A percentile compares a stretch with the other conserved stretches of the same genome.
These are phyloP conservation scores for Thalassoma bifasciatum DNA, from an alignment of 2,113 vertebrate genomes.

Conservation along the genomic window DNA sequence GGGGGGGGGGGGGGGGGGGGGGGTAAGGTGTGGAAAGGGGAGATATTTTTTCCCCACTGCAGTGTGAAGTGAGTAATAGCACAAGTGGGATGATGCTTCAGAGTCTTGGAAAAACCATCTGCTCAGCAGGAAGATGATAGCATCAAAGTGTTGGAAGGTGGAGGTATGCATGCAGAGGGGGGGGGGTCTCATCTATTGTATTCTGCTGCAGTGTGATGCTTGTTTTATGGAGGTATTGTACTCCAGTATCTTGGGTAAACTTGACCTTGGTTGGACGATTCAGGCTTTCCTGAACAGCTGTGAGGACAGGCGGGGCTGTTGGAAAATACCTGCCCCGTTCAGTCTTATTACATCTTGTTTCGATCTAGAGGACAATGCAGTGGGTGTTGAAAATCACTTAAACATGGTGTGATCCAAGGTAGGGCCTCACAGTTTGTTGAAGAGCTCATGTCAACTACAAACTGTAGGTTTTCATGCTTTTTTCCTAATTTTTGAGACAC, in stretches of 20 bases:
- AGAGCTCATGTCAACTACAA: neutral
- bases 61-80: constrained; percentile 34
- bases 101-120: constrained; percentile 70
- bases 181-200: constrained; percentile 57
- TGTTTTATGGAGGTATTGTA: constrained; percentile 69
- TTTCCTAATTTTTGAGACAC: no score
- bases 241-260: constrained; percentile 63
- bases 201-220: constrained; percentile 33
- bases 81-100: constrained; percentile 56
- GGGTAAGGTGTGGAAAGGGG: constrained; percentile 42
- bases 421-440: neutral
- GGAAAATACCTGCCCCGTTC: constrained; percentile 48
- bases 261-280: constrained; percentile 66
- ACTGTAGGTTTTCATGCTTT: neutral
- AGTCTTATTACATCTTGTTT: constrained; percentile 22
- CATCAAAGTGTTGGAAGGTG: constrained; percentile 55
- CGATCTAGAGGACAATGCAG: constrained; percentile 18
- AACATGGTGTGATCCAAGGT: neutral
- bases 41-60: constrained; percentile 47
- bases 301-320: constrained; percentile 24
- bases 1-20: constrained; percentile 13
- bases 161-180: constrained; percentile 14
- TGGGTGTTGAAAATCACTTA: constrained; percentile 13
- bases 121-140: constrained; percentile 69
- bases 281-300: constrained; percentile 66